phyloP scores from a whole-genome alignment of 2,113 vertebrate genomes.

The Myiagra hebetior region DNA sequence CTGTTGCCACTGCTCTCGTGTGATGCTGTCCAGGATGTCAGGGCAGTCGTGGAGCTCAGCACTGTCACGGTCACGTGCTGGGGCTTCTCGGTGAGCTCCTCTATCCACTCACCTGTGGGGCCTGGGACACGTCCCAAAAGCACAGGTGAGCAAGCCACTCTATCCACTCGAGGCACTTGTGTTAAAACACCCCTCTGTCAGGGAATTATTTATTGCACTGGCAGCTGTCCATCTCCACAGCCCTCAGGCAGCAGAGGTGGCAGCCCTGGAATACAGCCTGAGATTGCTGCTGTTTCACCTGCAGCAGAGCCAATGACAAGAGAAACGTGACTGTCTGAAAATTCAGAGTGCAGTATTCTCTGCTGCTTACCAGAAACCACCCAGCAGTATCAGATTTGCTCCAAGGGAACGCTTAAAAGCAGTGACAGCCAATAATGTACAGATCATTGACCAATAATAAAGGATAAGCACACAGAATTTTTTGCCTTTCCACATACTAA shows the following conservation, averaged over 20 bases:
- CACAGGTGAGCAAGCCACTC: not conserved
- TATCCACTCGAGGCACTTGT: not conserved
- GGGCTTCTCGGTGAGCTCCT: slow-evolving; percentile 86
- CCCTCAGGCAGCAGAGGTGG: not conserved
- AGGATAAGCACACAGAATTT: not conserved
- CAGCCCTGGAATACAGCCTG: not conserved
- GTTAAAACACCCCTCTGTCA: not conserved
- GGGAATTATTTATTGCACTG: not conserved
- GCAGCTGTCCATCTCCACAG: not conserved
- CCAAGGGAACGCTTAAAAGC: not conserved
- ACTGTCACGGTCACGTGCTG: slow-evolving; percentile 79
- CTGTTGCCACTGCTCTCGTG: slow-evolving; percentile 72
- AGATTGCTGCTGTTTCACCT: not conserved
- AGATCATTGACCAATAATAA: not conserved
- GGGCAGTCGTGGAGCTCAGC: slow-evolving; percentile 83
- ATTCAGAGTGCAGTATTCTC: not conserved
- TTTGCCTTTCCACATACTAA: not conserved
- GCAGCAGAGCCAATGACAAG: not conserved
- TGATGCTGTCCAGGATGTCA: slow-evolving; percentile 82
- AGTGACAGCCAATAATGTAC: not conserved
- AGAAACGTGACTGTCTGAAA: not conserved
- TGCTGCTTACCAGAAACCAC: not conserved
- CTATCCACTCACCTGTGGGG: slow-evolving; percentile 83
- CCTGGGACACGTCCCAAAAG: slow-evolving; percentile 66
- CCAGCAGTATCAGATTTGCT: not conserved